phyloP scores from a whole-genome alignment of 1,140 invertebrate genomes.

The Ostrea edulis region DNA sequence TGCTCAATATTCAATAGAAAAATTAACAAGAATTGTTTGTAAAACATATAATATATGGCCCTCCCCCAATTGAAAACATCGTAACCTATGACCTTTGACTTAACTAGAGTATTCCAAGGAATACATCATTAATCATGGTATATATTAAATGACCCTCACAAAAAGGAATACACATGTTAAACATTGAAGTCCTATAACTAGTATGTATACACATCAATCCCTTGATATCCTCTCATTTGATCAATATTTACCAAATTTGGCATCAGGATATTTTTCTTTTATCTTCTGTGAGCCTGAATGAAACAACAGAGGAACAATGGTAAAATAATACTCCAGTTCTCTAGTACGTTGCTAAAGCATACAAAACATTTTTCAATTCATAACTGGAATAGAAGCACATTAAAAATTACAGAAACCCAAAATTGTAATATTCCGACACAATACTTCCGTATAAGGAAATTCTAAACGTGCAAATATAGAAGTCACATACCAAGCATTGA shows the following conservation, averaged over 20 bases:
- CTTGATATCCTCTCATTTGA: not conserved
- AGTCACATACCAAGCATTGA: slow-evolving; percentile 35
- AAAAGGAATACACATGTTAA: no score
- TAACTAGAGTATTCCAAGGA: no score
- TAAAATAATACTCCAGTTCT: not conserved
- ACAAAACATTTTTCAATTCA: not conserved
- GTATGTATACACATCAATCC: no score
- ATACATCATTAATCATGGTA: no score
- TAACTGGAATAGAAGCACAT: not conserved
- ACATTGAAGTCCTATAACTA: no score
- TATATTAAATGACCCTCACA: no score
- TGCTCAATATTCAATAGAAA: slow-evolving; percentile 11
- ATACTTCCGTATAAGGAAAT: no score
- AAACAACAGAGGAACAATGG: not conserved
- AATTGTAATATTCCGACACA: no score
- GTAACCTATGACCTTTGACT: no score
- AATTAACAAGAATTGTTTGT: not conserved
- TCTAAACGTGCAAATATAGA: not conserved
- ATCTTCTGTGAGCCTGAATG: slow-evolving; percentile 33
- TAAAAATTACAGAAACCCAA: not conserved
- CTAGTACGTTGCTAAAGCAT: not conserved
- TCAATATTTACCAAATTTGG: slow-evolving; percentile 35
- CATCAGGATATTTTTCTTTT: slow-evolving; percentile 41
- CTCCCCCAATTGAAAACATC: no score
- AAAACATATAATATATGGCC: no score